phyloP scores from a whole-genome alignment of 2,888 invertebrate genomes.

The Polydrusus pterygomalis region DNA sequence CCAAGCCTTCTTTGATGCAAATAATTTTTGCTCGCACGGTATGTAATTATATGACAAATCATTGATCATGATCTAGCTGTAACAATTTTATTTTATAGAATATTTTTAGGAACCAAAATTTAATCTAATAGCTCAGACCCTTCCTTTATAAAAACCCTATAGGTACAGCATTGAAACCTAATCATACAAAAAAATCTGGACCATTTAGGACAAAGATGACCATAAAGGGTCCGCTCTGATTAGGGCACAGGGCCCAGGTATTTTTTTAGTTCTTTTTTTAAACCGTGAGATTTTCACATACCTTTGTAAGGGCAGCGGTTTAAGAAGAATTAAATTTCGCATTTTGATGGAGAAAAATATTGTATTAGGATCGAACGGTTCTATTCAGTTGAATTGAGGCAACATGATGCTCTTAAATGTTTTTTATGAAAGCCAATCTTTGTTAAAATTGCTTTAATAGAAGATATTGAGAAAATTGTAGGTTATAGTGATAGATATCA shows the following conservation, averaged over 20 bases:
- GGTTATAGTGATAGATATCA: conserved; percentile 8
- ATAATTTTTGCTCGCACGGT: too few species aligned
- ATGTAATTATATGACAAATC: too few species aligned
- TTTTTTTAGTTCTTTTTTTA: conserved; percentile 62
- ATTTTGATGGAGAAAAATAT: conserved; percentile 56
- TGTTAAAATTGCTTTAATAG: conserved; percentile 5
- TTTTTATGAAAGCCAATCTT: conserved; percentile 36
- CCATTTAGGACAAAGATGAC: conserved; percentile 65
- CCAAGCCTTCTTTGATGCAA: too few species aligned
- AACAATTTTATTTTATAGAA: neutral
- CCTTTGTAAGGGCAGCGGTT: conserved; percentile 60
- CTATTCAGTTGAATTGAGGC: conserved; percentile 50
- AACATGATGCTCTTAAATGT: conserved; percentile 53
- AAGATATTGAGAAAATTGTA: neutral
- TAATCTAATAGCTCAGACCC: neutral
- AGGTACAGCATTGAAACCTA: conserved; percentile 47
- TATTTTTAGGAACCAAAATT: neutral
- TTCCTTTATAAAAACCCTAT: conserved; percentile 31
- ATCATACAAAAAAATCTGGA: conserved; percentile 64
- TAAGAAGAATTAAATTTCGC: conserved; percentile 65
- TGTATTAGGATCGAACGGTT: conserved; percentile 45
- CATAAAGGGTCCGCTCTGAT: conserved; percentile 62
- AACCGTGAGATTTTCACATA: conserved; percentile 65
- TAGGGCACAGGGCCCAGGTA: conserved; percentile 63
- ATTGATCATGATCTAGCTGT: too few species aligned